A percentile compares a stretch with the other conserved stretches of the same genome.
phyloP scores from a whole-genome alignment of 35 echinoderm and acorn worm genomes.

The Ophioderma brevispina region DNA sequence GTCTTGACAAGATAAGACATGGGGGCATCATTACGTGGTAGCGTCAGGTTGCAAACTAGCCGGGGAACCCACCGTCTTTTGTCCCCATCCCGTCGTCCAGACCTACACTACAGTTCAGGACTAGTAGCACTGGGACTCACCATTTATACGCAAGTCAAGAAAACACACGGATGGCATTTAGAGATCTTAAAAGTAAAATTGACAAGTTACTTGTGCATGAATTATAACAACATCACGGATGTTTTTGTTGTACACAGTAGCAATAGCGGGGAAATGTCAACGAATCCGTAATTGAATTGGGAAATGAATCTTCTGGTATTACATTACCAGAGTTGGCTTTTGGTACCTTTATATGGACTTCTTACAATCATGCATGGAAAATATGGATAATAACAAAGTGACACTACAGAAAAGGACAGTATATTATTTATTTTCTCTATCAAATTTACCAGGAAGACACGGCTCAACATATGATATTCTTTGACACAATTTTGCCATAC shows the following conservation, averaged over 20 bases:
- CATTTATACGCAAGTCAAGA: neutral
- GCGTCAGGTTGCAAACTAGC: neutral
- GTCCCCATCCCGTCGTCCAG: neutral
- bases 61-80: too few relatives aligned
- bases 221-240: neutral
- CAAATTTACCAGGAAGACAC: too few relatives aligned
- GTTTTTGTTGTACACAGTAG: neutral
- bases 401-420: too few relatives aligned
- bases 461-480: too few relatives aligned
- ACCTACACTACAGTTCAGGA: neutral
- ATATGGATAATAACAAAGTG: too few relatives aligned
- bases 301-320: neutral
- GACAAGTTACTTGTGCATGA: neutral
- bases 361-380: too few relatives aligned
- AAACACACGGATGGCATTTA: too few relatives aligned
- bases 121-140: neutral
- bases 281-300: neutral
- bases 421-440: too few relatives aligned
- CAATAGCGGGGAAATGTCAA: neutral
- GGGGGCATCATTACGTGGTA: neutral
- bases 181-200: neutral
- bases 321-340: too few relatives aligned
- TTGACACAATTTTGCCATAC: too few relatives aligned
- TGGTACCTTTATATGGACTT: too few relatives aligned
- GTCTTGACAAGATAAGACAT: slow-evolving; percentile 10